Evolutionary conservation across 53 echinoderm and acorn worm genomes (phyloP), one percentile per base, ranked within the genome.

Genomic region (Temnopleurus reevesii): DNA sequence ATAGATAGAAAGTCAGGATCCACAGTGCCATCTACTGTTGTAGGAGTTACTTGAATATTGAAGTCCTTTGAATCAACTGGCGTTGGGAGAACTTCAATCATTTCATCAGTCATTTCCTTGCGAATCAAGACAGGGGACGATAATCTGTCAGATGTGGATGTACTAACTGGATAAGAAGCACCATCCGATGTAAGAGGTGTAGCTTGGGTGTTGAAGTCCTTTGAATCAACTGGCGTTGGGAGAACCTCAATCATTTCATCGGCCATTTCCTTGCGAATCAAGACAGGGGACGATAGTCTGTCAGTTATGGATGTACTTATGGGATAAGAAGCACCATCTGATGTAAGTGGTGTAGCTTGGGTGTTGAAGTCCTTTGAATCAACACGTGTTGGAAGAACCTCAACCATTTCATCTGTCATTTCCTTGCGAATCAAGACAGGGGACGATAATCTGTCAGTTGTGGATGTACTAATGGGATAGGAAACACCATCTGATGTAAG

Each of bases 71-170:
- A 53, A 2, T 56, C 83, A 21, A 33, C 10, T 18, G 56, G 41
- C 27, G 21, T 26, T 8, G 79, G 79, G 0, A 47, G 49, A 28
- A 79, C 46, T 26, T 46, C 27, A 28, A 28, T 79, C 26, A 46
- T 79, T 29, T 79, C 79, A 3, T 79, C 79, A 25, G 79, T 47
- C 49, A 49, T 79, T n/a, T 12, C 49, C 79, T 79, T 79, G 17
- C 79, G 46, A 46, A 47, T 27, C 4, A 79, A 15, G 35, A 83
- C 31, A 6, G 83, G 53, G 55, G 53, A 54, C 10, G 53, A 34
- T 36, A 55, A 31, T 56, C 33, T 34, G 21, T 83, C 83, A 49
- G 18, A 10, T 55, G 83, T 49, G 33, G 21, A 55, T 17, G 24
- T 4, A 12, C 7, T 83, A 18, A 80, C n/a, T 19, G 53, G 27